phyloP scores from a whole-genome alignment of 2,113 vertebrate genomes.

The Phalacrocorax pelagicus region DNA sequence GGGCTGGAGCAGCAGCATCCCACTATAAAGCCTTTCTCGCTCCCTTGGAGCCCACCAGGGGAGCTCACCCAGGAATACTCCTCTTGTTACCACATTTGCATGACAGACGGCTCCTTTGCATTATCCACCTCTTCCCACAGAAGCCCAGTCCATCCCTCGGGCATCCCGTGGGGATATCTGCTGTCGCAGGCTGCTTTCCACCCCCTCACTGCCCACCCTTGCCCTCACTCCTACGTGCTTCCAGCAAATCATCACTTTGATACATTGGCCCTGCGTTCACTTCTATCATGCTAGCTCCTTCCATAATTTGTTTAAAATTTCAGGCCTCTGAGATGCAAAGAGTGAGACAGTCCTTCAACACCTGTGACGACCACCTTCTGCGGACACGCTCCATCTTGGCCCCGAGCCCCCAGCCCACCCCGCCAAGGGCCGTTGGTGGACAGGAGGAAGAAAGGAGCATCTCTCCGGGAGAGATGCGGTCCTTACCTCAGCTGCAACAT shows the following conservation, averaged over 20 bases:
- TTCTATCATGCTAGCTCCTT: not conserved
- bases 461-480: not conserved
- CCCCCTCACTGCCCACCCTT: not conserved
- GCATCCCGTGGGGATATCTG: not conserved
- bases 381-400: fast-evolving
- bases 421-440: not conserved
- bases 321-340: not conserved
- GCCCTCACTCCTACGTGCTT: not conserved
- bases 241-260: not conserved
- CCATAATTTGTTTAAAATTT: not conserved
- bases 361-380: not conserved
- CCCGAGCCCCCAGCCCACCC: not conserved
- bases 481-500: constrained; percentile 54
- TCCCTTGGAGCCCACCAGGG: not conserved
- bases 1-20: not conserved
- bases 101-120: constrained; percentile 1
- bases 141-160: not conserved
- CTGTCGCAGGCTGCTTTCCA: not conserved
- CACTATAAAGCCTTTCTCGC: not conserved
- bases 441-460: not conserved
- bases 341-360: not conserved
- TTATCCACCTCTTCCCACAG: not conserved
- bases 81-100: not conserved
- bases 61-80: not conserved
- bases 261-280: not conserved